Conservation (phyloP, 1,140 invertebrate species). For the Aphelinus certus region DNA sequence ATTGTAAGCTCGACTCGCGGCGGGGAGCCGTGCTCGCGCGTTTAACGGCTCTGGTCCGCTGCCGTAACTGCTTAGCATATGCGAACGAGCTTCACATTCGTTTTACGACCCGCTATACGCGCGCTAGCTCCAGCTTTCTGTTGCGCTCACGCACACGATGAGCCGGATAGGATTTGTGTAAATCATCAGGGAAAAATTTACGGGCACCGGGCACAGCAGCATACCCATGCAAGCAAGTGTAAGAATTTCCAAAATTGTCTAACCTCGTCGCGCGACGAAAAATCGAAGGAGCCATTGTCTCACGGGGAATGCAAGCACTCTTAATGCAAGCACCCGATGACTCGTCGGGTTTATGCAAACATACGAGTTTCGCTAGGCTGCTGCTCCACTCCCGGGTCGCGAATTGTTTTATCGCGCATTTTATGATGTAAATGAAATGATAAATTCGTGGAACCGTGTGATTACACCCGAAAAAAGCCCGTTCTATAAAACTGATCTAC, state of each 20-base stretch:
- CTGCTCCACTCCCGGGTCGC: neutral
- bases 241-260: too few species aligned
- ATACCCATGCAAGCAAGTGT: too few species aligned
- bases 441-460: constrained; percentile 21
- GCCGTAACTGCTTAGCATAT: constrained; percentile 1
- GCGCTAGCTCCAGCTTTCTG: neutral
- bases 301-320: neutral
- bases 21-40: neutral
- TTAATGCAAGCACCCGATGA: neutral
- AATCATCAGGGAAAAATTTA: constrained; percentile 23
- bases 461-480: constrained; percentile 24
- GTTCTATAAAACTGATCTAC: constrained; percentile 30
- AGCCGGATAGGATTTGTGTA: constrained; percentile 2
- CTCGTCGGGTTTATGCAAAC: too few species aligned
- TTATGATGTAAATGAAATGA: constrained; percentile 35
- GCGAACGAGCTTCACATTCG: neutral
- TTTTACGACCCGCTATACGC: constrained; percentile 3
- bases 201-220: neutral
- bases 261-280: neutral
- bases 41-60: neutral
- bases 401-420: constrained; percentile 27
- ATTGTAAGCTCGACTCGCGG: neutral
- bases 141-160: too few species aligned
- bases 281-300: constrained; percentile 18
- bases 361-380: too few species aligned